Percentiles rank a stretch among this genome's conserved stretches.
Conservation (phyloP, 2,113 vertebrate genomes). For the Cyanistes caeruleus region DNA sequence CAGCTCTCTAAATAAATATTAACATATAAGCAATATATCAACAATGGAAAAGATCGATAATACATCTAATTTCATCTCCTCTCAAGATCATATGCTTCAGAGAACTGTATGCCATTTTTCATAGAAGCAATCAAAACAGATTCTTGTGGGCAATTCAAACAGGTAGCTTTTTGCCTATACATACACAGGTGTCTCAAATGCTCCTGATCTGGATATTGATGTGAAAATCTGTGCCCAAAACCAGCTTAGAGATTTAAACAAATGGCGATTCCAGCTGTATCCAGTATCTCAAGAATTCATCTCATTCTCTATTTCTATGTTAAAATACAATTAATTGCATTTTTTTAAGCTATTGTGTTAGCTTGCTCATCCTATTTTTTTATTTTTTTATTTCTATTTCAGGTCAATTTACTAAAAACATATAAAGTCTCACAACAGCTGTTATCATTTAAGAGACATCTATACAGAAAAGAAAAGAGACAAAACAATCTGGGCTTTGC, state of each 20-base stretch:
- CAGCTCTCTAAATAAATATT: background rate
- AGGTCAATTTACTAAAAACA: background rate
- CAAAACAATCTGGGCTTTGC: background rate
- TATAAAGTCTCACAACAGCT: background rate
- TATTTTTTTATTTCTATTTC: background rate
- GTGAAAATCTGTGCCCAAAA: background rate
- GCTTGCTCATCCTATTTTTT: background rate
- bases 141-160: background rate
- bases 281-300: background rate
- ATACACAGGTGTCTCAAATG: background rate
- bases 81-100: background rate
- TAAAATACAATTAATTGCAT: background rate
- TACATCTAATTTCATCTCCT: background rate
- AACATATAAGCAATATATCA: background rate
- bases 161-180: background rate
- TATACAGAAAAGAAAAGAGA: background rate
- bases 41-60: background rate
- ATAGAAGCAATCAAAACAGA: background rate
- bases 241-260: background rate
- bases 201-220: background rate
- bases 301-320: background rate
- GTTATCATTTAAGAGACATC: background rate
- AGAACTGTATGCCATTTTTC: background rate
- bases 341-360: background rate
- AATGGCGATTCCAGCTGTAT: background rate